Evolutionary conservation across 2,797 vertebrate species (phyloP).

Genomic region (Chrysocyon brachyurus): DNA sequence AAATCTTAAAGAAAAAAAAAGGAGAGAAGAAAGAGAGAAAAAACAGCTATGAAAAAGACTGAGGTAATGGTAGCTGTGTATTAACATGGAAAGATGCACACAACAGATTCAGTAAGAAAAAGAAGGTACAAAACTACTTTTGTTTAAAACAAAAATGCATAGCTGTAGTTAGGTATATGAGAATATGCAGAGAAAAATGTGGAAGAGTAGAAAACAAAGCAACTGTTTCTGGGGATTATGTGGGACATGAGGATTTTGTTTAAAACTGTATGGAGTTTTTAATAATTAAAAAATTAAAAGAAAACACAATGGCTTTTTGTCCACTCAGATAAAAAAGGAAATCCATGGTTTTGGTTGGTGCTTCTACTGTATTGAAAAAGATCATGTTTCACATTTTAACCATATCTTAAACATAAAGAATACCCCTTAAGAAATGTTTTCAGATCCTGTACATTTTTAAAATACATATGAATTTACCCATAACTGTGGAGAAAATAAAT

Average conservation of each 20-base stretch:
- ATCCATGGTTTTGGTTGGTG: neutral
- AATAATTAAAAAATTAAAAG: neutral
- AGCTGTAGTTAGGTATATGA: neutral
- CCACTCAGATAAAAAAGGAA: conserved; percentile 41
- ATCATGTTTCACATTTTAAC: conserved; percentile 10
- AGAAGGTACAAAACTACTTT: neutral
- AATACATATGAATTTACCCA: neutral
- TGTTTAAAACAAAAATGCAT: conserved; percentile 25
- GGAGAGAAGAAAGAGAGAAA: neutral
- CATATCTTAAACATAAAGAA: conserved; percentile 28
- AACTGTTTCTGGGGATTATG: conserved; percentile 25
- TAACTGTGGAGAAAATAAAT: conserved; percentile 29
- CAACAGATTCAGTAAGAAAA: neutral
- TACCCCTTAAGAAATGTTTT: conserved; percentile 9
- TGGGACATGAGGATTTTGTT: conserved; percentile 30
- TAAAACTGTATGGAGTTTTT: conserved; percentile 6
- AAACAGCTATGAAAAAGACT: neutral
- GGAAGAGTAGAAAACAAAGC: neutral
- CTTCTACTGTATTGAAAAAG: neutral
- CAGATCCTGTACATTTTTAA: neutral
- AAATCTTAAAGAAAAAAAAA: neutral
- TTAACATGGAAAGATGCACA: neutral
- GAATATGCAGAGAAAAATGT: neutral
- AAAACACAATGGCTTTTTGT: conserved; percentile 6
- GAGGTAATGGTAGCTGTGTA: neutral